A percentile compares a stretch with the other conserved stretches of the same genome.
These are phyloP conservation scores for Miniopterus natalensis DNA, from an alignment of 2,113 vertebrate genomes.

Conservation along the genomic window DNA sequence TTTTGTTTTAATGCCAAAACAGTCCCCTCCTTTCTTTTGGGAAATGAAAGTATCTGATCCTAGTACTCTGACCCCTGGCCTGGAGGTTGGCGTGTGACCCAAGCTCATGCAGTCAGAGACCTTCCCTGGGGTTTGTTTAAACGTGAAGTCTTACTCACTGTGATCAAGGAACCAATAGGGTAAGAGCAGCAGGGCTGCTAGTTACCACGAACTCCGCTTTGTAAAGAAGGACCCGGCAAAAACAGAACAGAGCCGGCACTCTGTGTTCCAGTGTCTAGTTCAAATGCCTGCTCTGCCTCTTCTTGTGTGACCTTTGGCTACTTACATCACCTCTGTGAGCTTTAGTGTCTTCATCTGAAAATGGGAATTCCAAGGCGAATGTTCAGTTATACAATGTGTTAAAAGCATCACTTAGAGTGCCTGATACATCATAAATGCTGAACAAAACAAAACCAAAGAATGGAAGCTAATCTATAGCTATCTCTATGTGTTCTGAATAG, in stretches of 20 bases:
- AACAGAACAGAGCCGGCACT: neutral
- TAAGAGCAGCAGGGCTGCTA: neutral
- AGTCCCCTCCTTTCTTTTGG: neutral
- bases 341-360: neutral
- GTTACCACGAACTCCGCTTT: neutral
- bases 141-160: neutral
- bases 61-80: neutral
- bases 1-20: neutral
- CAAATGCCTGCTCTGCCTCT: neutral
- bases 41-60: neutral
- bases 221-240: neutral
- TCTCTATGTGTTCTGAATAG: neutral
- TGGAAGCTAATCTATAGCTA: neutral
- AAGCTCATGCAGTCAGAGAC: neutral
- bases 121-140: neutral
- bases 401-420: neutral
- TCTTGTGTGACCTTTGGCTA: neutral
- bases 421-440: neutral
- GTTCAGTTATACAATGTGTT: neutral
- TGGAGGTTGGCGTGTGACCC: neutral
- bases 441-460: neutral
- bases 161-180: neutral
- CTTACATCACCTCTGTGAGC: neutral
- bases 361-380: neutral
- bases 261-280: neutral